Evolutionary conservation across 2,797 vertebrate genomes (phyloP), one percentile per base, ranked within the genome.

Genomic region (Odontamblyopus lacepedii): DNA sequence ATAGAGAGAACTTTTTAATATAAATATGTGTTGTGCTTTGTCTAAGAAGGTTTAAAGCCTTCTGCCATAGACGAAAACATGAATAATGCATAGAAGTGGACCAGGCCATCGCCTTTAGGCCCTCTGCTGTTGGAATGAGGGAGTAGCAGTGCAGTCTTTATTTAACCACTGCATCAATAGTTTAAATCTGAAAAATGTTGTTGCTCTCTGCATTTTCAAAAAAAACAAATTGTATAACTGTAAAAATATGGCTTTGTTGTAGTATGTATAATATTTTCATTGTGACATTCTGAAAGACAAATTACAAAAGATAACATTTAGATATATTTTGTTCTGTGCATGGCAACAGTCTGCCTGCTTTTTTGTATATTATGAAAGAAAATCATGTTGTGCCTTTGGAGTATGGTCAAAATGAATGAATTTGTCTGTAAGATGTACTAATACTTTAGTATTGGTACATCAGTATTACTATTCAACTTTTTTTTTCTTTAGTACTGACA

Each of bases 31-130:
- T 4, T 48, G 44, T 48, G 7, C 72, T 80, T 78, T 83, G 67
- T 88, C 23, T 75, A 38, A 64, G 55, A 35, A 64, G 32, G 44
- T 78, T 75, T 7, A 0, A 70, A 63, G 56, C 79, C 57, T 60
- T 65, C 69, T 63, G 73, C 75, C 81, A 83, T 69, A 82, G 63
- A 67, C 74, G 67, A 73, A 44, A 81, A 63, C 72, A 89, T 89
- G 84, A 90, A 89, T 83, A 87, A 88, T 44, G 32, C 78, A 91
- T 87, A 48, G 61, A 55, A 81, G 62, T 73, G 50, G 77, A 50
- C 78, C 23, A 15, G 83, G 81, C n/a, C 89, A 84, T 92, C 85
- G 87, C 92, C 91, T 91, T 3, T 55, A 88, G 83, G 90, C 90
- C 91, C 90, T 56, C 92, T 93, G 91, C 88, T 93, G 92, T 90